phyloP scores from a whole-genome alignment of 2,113 vertebrate species.

The Oenanthe oenanthe region DNA sequence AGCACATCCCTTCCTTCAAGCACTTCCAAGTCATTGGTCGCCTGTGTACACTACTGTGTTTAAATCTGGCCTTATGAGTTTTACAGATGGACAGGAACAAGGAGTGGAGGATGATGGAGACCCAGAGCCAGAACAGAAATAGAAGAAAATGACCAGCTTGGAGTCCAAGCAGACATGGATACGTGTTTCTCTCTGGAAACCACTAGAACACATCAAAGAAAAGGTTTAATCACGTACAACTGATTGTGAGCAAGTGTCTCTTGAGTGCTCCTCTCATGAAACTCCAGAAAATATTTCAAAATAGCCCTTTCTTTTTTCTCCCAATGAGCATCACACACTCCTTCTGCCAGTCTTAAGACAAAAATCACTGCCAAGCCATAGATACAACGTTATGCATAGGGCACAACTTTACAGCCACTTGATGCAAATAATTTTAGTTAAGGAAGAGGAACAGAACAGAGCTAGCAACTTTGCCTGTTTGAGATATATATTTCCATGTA shows the following conservation, averaged over 20 bases:
- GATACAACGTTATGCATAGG: not conserved
- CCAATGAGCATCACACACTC: not conserved
- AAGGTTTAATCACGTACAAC: not conserved
- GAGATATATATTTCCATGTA: not conserved
- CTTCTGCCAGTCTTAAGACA: not conserved
- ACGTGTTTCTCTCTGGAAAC: not conserved
- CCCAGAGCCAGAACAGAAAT: conserved; percentile 7
- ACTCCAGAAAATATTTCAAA: not conserved
- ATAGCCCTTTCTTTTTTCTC: not conserved
- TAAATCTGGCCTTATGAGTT: conserved; percentile 18
- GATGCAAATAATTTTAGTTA: not conserved
- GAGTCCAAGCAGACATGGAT: not conserved
- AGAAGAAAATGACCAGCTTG: not conserved
- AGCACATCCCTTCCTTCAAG: conserved; percentile 36
- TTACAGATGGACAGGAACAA: conserved; percentile 47
- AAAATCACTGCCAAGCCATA: not conserved
- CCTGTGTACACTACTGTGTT: not conserved
- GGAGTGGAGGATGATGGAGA: not conserved
- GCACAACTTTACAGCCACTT: not conserved
- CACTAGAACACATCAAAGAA: not conserved
- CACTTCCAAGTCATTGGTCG: conserved; percentile 4
- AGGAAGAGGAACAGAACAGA: not conserved
- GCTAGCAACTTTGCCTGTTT: not conserved
- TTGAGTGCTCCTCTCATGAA: not conserved
- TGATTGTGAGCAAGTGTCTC: not conserved